A percentile compares a stretch with the other conserved stretches of the same genome.
Evolutionary conservation across 92 coral and sea anemone species (phyloP).

Genomic region (Bergia sp.): DNA sequence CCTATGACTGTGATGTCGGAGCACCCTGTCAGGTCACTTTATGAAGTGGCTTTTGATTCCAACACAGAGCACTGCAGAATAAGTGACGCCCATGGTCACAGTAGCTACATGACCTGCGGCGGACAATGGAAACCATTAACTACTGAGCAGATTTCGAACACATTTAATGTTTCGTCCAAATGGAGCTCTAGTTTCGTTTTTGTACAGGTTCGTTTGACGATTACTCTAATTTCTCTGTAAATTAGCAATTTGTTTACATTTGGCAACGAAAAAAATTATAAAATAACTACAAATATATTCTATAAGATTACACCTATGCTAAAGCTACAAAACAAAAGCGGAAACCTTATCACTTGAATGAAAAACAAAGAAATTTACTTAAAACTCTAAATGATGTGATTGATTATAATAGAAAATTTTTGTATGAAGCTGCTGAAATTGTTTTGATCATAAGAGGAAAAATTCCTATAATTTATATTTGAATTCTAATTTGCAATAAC

Average conservation of each 20-base stretch:
- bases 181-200: constrained; percentile 1
- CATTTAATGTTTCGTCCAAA: constrained; percentile 2
- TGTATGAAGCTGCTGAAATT: neutral
- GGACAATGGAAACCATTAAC: constrained; percentile 6
- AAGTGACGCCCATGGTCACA: neutral
- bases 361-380: too few species aligned
- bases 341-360: too few species aligned
- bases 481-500: neutral
- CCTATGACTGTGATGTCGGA: neutral
- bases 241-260: neutral
- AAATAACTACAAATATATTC: neutral
- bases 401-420: too few species aligned
- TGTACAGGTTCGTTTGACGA: neutral
- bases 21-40: neutral
- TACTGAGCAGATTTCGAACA: neutral
- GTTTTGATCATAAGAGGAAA: neutral
- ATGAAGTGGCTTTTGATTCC: constrained; percentile 18
- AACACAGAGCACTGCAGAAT: constrained; percentile 11
- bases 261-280: neutral
- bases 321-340: neutral
- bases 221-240: neutral
- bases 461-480: too few species aligned
- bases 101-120: constrained; percentile 13
- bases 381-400: neutral
- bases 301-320: neutral